Evolutionary conservation across 2,888 invertebrate genomes (phyloP).

Genomic region (Toxonevra muliebris): DNA sequence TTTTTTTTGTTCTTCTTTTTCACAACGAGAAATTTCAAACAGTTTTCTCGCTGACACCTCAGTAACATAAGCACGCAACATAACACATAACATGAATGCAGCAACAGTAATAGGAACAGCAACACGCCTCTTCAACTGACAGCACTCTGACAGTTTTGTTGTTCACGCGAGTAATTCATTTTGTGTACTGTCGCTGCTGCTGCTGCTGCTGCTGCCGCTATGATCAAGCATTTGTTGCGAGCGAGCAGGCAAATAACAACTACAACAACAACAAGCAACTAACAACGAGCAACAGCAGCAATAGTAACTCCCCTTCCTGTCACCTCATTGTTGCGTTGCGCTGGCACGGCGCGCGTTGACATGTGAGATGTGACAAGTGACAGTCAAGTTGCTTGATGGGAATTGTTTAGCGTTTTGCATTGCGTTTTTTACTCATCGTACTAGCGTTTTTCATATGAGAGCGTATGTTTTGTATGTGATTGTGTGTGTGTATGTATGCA

Average conservation of each 20-base stretch:
- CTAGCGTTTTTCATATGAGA: too few relatives aligned
- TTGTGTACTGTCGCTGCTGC: slow-evolving; percentile 45
- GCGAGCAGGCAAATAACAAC: slow-evolving; percentile 32
- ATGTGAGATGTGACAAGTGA: slow-evolving; percentile 63
- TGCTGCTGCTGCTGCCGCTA: slow-evolving; percentile 17
- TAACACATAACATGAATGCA: not conserved
- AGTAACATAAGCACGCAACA: not conserved
- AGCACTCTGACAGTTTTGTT: slow-evolving; percentile 63
- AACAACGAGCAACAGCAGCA: slow-evolving; percentile 37
- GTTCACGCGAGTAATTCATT: slow-evolving; percentile 64
- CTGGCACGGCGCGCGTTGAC: slow-evolving; percentile 53
- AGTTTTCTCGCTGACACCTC: too few relatives aligned
- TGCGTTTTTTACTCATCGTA: too few relatives aligned
- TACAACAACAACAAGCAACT: slow-evolving; percentile 39
- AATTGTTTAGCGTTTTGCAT: slow-evolving; percentile 36
- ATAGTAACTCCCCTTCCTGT: slow-evolving; percentile 46
- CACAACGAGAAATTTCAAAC: too few relatives aligned
- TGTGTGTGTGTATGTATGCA: too few relatives aligned
- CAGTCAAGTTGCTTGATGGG: slow-evolving; percentile 59
- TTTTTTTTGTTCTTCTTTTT: too few relatives aligned
- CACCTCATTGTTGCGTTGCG: slow-evolving; percentile 51
- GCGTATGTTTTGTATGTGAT: too few relatives aligned
- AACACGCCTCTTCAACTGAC: slow-evolving; percentile 55
- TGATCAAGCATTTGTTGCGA: slow-evolving; percentile 10
- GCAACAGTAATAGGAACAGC: slow-evolving; percentile 17